Percentiles rank a stretch among this genome's conserved stretches.
These are phyloP conservation scores for Grallaria varia DNA, from an alignment of 2,113 vertebrate species.

Conservation along the genomic window DNA sequence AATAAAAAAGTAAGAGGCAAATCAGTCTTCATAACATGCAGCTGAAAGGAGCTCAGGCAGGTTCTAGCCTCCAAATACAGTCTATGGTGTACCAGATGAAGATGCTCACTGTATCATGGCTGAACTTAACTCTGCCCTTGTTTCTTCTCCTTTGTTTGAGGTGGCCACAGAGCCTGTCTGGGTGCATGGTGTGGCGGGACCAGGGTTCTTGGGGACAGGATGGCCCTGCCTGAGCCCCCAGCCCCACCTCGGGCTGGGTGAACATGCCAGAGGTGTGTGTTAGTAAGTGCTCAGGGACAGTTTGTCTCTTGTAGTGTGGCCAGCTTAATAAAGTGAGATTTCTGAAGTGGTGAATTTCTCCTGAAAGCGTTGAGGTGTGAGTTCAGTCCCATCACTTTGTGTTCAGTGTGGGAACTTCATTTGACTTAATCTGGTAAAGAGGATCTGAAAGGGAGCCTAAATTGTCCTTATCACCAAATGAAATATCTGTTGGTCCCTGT, in stretches of 20 bases:
- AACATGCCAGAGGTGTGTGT: background rate
- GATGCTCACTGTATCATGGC: background rate
- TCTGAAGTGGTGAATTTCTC: background rate
- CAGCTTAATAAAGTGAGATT: background rate
- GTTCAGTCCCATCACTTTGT: too few relatives aligned
- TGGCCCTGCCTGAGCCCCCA: background rate
- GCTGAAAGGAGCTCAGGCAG: background rate
- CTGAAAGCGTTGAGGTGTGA: background rate
- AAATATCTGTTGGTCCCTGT: background rate
- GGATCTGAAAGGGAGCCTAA: background rate
- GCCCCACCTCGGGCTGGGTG: accelerated
- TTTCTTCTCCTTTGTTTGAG: background rate
- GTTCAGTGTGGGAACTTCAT: accelerated
- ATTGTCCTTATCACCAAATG: background rate
- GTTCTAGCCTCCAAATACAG: background rate
- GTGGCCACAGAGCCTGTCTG: too few relatives aligned
- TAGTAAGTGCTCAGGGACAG: background rate
- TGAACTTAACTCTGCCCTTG: background rate
- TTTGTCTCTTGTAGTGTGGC: background rate
- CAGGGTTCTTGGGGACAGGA: background rate
- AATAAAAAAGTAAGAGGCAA: background rate
- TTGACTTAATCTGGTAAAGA: background rate
- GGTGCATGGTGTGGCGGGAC: accelerated
- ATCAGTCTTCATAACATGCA: background rate
- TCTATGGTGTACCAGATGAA: background rate